These are phyloP conservation scores for Ophonus ardosiacus DNA, from an alignment of 2,888 invertebrate genomes.

Conservation along the genomic window DNA sequence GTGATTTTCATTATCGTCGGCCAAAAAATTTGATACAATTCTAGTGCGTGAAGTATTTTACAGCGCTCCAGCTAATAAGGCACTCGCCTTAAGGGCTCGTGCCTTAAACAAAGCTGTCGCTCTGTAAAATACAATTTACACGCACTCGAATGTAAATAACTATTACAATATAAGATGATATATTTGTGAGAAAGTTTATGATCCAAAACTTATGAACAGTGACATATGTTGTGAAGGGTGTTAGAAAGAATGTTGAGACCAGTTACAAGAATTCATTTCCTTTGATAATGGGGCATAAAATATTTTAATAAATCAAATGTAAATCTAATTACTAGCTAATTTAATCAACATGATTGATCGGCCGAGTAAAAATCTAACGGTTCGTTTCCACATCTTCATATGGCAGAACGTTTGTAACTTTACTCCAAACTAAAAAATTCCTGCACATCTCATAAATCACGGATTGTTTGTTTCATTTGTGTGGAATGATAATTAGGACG, in stretches of 20 bases:
- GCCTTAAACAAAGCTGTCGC: too few relatives aligned
- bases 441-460: conserved; percentile 55
- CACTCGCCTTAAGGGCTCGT: too few relatives aligned
- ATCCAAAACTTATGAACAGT: neutral
- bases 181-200: neutral
- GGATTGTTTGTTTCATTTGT: conserved; percentile 27
- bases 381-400: conserved; percentile 41
- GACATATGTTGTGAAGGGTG: neutral
- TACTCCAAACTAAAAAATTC: conserved; percentile 31
- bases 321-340: neutral
- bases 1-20: too few relatives aligned
- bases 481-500: conserved; percentile 58
- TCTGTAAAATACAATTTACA: too few relatives aligned
- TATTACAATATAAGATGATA: neutral
- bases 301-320: neutral
- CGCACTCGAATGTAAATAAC: too few relatives aligned
- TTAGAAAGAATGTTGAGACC: neutral
- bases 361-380: conserved; percentile 41
- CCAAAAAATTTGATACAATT: too few relatives aligned
- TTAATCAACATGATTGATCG: conserved; percentile 53
- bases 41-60: too few relatives aligned
- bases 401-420: conserved; percentile 34
- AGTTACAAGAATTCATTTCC: neutral
- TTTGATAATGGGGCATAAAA: neutral
- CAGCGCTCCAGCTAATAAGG: too few relatives aligned